These are phyloP conservation scores for Mesitornis unicolor DNA, from an alignment of 2,113 vertebrate genomes.

Conservation along the genomic window DNA sequence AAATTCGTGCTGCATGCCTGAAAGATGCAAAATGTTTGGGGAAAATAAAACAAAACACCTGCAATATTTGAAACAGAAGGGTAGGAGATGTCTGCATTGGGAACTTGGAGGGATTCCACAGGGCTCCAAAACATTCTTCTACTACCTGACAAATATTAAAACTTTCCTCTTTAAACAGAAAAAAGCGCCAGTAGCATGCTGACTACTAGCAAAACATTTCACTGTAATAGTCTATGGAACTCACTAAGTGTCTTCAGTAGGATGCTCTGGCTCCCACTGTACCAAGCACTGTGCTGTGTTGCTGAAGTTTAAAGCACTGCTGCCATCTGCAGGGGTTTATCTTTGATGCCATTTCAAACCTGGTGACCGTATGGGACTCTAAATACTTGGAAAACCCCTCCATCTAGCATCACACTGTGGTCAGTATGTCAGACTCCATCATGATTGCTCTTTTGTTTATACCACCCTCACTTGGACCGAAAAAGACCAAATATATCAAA, in stretches of 20 bases:
- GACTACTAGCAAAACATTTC: not conserved
- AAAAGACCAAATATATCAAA: not conserved
- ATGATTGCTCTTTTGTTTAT: rapidly evolving
- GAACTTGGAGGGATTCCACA: not conserved
- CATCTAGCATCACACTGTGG: not conserved
- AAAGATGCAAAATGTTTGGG: not conserved
- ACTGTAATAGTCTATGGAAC: not conserved
- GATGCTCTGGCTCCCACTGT: not conserved
- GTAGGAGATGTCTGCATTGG: not conserved
- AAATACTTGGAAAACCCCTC: not conserved
- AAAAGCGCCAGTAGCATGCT: not conserved
- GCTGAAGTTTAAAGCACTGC: conserved; percentile 67
- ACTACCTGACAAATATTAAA: not conserved
- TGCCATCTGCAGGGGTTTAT: conserved; percentile 75
- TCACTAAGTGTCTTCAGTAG: too few species aligned
- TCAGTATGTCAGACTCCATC: not conserved
- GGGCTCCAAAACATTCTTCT: not conserved
- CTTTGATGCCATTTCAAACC: not conserved
- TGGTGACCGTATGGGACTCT: not conserved
- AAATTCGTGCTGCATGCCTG: not conserved
- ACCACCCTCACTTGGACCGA: too few species aligned
- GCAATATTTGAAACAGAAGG: not conserved
- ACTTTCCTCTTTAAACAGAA: not conserved
- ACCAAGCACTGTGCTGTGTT: not conserved
- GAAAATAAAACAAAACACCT: not conserved